Evolutionary conservation across 2,113 vertebrate species (phyloP).

Genomic region (Phalacrocorax brasilianus): DNA sequence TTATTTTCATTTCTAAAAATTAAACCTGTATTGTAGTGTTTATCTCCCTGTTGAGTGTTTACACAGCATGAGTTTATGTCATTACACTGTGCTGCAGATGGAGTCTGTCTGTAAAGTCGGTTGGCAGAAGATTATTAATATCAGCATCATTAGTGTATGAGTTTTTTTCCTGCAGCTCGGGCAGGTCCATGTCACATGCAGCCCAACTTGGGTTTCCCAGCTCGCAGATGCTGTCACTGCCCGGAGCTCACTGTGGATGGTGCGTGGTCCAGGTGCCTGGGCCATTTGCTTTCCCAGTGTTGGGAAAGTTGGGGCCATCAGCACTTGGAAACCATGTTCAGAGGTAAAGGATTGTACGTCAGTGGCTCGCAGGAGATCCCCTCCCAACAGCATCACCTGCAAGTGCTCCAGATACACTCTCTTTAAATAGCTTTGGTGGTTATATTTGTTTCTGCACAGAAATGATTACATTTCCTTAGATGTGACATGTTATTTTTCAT

Average conservation of each 20-base stretch:
- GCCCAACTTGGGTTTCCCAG: background rate
- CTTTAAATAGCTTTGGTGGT: background rate
- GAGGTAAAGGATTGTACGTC: background rate
- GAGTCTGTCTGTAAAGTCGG: background rate
- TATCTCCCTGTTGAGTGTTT: background rate
- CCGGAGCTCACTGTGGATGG: background rate
- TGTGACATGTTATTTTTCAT: background rate
- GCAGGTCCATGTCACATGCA: accelerated
- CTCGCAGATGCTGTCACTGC: background rate
- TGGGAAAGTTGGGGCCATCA: background rate
- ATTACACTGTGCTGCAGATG: background rate
- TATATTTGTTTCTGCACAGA: background rate
- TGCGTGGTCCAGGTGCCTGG: too few species aligned
- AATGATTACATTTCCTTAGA: background rate
- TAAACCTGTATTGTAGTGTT: background rate
- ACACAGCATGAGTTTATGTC: background rate
- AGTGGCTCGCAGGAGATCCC: background rate
- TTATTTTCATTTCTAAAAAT: background rate
- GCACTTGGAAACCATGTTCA: accelerated
- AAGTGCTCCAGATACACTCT: background rate
- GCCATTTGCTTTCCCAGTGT: background rate
- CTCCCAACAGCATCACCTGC: background rate
- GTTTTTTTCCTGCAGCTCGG: background rate
- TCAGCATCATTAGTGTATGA: background rate
- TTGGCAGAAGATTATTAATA: background rate